Evolutionary conservation across 2,113 vertebrate genomes (phyloP), one percentile per base, ranked within the genome.

Genomic region (Axis porcinus): DNA sequence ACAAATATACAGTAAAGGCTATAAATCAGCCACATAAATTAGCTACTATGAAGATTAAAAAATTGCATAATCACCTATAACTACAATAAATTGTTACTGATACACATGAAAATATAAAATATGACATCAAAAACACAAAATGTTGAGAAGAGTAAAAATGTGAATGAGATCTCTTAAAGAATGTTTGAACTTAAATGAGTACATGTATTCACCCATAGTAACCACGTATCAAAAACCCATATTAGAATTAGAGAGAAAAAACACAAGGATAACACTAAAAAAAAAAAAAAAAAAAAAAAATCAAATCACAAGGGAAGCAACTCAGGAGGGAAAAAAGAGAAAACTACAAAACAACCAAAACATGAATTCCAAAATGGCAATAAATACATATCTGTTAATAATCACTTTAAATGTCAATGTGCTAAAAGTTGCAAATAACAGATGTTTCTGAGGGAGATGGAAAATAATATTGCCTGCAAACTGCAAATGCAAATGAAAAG

Each of bases 151-250:
- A 21, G 47, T 81, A 81, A 81, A 81, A 81, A 21, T 81, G 30
- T 21, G 14, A 14, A 81, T 81, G 16, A 81, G 16, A 52, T 7
- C 28, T 12, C 6, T 81, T 81, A 81, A 17, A 81, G 10, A 19
- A 33, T 50, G 28, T 50, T 50, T 81, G 45, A 81, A 81, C 45
- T 81, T 50, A 81, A 33, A 50, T 50, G 27, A 79, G 14, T 79
- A 33, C 16, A 79, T 30, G 6, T 30, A 50, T 47, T 30, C 45
- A 50, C 28, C 15, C 78, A 50, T 50, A 47, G 8, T 79, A 79
- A 79, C 4, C 16, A 50, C 0, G 0, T 50, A 50, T 30, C 28
- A 50, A 50, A 79, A 79, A 3, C 4, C 27, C 19, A 52, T 2
- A 50, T 33, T 50, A 21, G 45, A 81, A 21, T 30, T 33, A 81